phyloP scores from a whole-genome alignment of 1,140 invertebrate species.

The Nixonia krombeini region DNA sequence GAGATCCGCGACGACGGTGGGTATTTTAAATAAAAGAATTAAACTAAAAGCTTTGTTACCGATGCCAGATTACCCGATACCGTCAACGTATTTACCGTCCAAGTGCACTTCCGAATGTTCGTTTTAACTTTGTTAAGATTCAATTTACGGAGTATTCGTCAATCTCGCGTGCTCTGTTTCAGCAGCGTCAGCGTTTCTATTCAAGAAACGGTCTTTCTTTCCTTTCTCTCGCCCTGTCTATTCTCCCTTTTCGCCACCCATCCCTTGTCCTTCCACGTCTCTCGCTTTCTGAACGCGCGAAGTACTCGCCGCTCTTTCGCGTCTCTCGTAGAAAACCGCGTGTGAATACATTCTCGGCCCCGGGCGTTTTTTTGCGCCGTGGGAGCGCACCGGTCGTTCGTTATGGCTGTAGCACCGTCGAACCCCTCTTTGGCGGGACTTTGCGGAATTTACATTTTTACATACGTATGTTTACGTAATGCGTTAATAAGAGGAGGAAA shows the following conservation, averaged over 20 bases:
- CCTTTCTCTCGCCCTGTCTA: background rate
- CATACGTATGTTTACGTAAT: background rate
- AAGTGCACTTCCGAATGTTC: no score
- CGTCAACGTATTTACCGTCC: no score
- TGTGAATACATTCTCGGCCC: constrained; percentile 12
- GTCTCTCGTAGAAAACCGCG: constrained; percentile 7
- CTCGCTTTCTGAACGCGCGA: background rate
- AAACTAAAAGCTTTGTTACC: no score
- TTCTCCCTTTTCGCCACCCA: background rate
- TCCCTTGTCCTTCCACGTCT: background rate
- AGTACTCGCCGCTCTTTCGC: constrained; percentile 3
- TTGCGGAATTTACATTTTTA: constrained; percentile 8
- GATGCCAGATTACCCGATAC: no score
- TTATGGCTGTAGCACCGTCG: constrained; percentile 1
- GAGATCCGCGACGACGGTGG: no score
- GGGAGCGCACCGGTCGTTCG: constrained; percentile 11
- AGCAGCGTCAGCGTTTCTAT: no score
- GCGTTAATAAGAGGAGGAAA: background rate
- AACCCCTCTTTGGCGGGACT: constrained; percentile 7
- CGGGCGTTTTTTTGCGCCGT: constrained; percentile 7
- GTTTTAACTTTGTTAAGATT: no score
- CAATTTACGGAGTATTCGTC: no score
- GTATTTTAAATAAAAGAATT: no score
- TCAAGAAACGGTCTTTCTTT: no score
- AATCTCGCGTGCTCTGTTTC: no score